These are phyloP conservation scores for Siniperca undulata DNA, from an alignment of 2,797 vertebrate genomes.

Conservation along the genomic window DNA sequence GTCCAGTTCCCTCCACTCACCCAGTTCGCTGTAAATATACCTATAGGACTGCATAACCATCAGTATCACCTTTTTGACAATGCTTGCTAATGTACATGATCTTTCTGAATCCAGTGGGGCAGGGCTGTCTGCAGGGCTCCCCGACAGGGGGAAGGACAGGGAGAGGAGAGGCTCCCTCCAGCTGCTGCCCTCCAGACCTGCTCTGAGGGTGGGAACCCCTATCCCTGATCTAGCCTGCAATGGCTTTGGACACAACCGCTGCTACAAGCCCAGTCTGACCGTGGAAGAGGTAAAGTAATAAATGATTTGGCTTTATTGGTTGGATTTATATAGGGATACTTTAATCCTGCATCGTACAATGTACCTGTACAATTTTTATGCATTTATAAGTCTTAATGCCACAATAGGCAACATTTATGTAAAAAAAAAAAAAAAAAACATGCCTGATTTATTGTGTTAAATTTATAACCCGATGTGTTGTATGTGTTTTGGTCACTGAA, in stretches of 20 bases:
- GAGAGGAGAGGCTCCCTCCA: conserved; percentile 82
- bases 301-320: not conserved
- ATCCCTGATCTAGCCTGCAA: conserved; percentile 55
- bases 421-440: not conserved
- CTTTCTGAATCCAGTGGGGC: conserved; percentile 64
- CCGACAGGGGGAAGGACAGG: conserved; percentile 72
- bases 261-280: conserved; percentile 82
- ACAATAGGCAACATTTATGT: not conserved
- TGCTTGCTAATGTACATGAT: not conserved
- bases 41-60: not conserved
- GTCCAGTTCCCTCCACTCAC: not conserved
- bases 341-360: too few relatives aligned
- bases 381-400: not conserved
- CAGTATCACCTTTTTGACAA: not conserved
- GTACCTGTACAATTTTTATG: not conserved
- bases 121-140: conserved; percentile 52
- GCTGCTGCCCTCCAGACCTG: conserved; percentile 77
- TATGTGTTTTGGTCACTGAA: too few relatives aligned
- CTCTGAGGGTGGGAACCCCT: conserved; percentile 57
- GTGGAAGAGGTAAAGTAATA: conserved; percentile 84
- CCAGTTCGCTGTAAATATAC: not conserved
- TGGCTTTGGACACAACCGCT: conserved; percentile 71
- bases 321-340: not conserved
- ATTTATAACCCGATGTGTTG: too few relatives aligned
- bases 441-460: not conserved